phyloP scores from a whole-genome alignment of 2,113 vertebrate species.

The Galemys pyrenaicus region DNA sequence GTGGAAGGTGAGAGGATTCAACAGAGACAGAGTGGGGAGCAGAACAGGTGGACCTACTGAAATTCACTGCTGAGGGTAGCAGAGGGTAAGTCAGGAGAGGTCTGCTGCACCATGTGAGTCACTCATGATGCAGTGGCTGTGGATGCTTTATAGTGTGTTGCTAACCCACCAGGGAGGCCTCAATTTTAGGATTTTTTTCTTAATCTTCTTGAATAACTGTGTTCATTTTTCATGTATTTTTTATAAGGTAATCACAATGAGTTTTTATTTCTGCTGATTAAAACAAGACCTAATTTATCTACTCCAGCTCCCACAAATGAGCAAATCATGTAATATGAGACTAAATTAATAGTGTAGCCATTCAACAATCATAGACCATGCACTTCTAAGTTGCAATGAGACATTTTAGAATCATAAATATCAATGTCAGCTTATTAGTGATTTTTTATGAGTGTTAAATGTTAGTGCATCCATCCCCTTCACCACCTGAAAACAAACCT shows the following conservation, averaged over 20 bases:
- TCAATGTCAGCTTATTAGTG: slow-evolving; percentile 2
- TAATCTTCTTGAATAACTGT: slow-evolving; percentile 3
- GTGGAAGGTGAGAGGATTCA: too few relatives aligned
- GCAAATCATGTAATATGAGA: not conserved
- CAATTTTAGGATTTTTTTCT: too few relatives aligned
- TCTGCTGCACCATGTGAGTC: too few relatives aligned
- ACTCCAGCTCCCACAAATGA: not conserved
- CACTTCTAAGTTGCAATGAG: not conserved
- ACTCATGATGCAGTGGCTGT: too few relatives aligned
- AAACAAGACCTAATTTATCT: not conserved
- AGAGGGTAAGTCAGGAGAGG: too few relatives aligned
- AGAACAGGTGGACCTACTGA: too few relatives aligned
- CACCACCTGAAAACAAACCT: slow-evolving; percentile 6
- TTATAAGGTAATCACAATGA: slow-evolving; percentile 1
- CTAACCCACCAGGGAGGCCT: too few relatives aligned
- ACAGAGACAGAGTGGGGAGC: too few relatives aligned
- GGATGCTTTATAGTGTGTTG: too few relatives aligned
- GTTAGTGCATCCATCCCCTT: not conserved
- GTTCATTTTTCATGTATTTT: slow-evolving; percentile 22
- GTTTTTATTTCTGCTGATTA: not conserved
- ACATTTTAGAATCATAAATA: slow-evolving; percentile 35
- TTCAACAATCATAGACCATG: slow-evolving; percentile 26
- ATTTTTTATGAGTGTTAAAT: slow-evolving; percentile 53
- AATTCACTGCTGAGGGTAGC: too few relatives aligned
- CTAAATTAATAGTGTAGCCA: not conserved